A percentile compares a stretch with the other conserved stretches of the same genome.
Conservation (phyloP, 2,797 vertebrate genomes). For the Phataginus tricuspis region DNA sequence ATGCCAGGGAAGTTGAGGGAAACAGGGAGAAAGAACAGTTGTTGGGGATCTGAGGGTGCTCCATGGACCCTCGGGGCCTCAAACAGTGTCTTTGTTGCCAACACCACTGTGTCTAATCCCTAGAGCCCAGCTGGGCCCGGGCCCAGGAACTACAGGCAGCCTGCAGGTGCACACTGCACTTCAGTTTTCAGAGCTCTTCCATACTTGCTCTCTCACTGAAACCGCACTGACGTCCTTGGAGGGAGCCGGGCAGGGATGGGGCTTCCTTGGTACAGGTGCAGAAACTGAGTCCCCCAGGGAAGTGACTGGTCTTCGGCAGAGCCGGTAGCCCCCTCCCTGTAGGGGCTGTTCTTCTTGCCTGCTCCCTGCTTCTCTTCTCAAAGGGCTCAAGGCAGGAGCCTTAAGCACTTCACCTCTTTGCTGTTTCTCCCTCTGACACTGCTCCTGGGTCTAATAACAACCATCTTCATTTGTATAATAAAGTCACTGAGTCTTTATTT, state of each 20-base stretch:
- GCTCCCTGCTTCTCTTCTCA: not conserved
- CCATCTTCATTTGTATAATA: not conserved
- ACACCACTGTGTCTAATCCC: not conserved
- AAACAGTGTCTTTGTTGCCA: not conserved
- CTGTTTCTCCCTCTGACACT: not conserved
- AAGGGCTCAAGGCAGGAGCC: not conserved
- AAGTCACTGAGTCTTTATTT: not conserved
- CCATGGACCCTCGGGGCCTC: not conserved
- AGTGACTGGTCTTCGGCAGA: not conserved
- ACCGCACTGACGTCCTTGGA: not conserved
- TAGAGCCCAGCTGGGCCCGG: not conserved
- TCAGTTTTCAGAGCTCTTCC: not conserved
- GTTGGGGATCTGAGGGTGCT: not conserved
- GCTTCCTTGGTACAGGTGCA: not conserved
- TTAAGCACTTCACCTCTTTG: not conserved
- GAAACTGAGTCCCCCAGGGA: not conserved
- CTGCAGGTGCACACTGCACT: not conserved
- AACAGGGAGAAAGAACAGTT: not conserved
- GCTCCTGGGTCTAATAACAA: conserved; percentile 43
- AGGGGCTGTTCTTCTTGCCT: conserved; percentile 21
- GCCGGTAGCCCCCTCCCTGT: not conserved
- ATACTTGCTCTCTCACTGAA: not conserved
- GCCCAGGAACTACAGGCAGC: not conserved
- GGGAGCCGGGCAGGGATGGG: not conserved
- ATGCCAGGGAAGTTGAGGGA: not conserved